Conservation (phyloP, 2,888 invertebrate genomes). For the Himalopsyche japonica region DNA sequence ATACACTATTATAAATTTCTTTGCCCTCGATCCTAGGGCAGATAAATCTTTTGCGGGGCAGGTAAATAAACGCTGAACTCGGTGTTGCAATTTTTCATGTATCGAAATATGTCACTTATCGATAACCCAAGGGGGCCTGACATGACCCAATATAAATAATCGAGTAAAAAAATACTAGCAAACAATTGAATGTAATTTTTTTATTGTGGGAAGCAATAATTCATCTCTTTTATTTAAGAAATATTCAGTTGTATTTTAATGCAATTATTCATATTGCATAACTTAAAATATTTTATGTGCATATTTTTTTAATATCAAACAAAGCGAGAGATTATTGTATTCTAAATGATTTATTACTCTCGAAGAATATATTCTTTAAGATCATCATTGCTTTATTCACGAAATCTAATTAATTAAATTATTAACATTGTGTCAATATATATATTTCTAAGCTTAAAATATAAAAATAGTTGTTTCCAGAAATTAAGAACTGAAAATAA, state of each 20-base stretch:
- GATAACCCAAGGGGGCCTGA: conserved; percentile 9
- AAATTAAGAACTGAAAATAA: no score
- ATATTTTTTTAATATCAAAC: not conserved
- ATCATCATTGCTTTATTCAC: no score
- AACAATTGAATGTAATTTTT: conserved; percentile 22
- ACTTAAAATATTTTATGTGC: not conserved
- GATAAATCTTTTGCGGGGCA: conserved; percentile 9
- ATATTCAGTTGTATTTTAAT: not conserved
- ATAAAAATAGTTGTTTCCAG: no score
- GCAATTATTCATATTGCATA: not conserved
- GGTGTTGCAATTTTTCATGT: conserved; percentile 12
- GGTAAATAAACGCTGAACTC: conserved; percentile 3
- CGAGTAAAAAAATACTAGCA: conserved; percentile 17
- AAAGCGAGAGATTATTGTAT: no score
- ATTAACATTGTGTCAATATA: no score
- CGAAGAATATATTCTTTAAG: no score
- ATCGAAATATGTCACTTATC: conserved; percentile 8
- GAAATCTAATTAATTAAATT: no score
- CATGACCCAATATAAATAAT: conserved; percentile 16
- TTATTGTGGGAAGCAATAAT: conserved; percentile 28
- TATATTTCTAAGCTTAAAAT: no score
- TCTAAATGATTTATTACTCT: no score
- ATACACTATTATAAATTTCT: conserved; percentile 28
- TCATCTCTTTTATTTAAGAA: not conserved
- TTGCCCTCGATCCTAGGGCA: not conserved